Percentiles rank a stretch among this genome's conserved stretches.
These are phyloP conservation scores for Labrus mixtus DNA, from an alignment of 2,113 vertebrate genomes.

Conservation along the genomic window DNA sequence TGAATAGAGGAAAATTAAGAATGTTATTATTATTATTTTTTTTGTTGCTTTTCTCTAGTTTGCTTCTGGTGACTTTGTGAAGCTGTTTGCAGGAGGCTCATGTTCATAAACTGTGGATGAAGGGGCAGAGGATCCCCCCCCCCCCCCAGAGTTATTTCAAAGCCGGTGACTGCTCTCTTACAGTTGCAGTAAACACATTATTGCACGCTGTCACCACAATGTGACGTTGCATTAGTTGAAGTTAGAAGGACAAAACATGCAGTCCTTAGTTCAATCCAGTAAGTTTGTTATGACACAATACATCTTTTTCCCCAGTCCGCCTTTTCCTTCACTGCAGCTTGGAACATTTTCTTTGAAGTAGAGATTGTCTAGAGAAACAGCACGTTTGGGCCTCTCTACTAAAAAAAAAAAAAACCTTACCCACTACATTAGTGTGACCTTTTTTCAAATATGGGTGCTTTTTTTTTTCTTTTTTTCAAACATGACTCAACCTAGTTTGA, in stretches of 20 bases:
- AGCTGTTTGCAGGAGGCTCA: conserved; percentile 59
- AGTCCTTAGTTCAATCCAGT: conserved; percentile 7
- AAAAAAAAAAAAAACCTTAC: conserved; percentile 45
- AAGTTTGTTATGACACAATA: conserved; percentile 18
- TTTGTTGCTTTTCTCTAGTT: conserved; percentile 48
- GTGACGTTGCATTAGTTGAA: conserved; percentile 6
- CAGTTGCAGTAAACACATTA: background rate
- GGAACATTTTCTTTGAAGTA: conserved; percentile 31
- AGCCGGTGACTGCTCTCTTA: too few species aligned
- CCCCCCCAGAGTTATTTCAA: background rate
- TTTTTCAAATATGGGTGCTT: conserved; percentile 34
- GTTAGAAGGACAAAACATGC: background rate
- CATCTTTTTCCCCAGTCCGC: conserved; percentile 10
- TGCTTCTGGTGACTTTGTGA: conserved; percentile 67
- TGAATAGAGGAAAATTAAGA: conserved; percentile 63
- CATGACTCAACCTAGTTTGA: conserved; percentile 18
- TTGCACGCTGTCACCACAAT: background rate
- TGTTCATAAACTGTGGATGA: conserved; percentile 73
- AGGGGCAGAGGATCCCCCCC: conserved; percentile 47
- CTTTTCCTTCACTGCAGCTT: background rate
- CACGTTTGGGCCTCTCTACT: conserved; percentile 48
- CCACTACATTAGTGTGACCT: conserved; percentile 79
- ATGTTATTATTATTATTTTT: conserved; percentile 1
- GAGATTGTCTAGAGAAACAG: conserved; percentile 50
- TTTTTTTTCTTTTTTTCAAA: background rate